Conservation (phyloP, 2,888 invertebrate genomes). For the Mythimna lalbum region DNA sequence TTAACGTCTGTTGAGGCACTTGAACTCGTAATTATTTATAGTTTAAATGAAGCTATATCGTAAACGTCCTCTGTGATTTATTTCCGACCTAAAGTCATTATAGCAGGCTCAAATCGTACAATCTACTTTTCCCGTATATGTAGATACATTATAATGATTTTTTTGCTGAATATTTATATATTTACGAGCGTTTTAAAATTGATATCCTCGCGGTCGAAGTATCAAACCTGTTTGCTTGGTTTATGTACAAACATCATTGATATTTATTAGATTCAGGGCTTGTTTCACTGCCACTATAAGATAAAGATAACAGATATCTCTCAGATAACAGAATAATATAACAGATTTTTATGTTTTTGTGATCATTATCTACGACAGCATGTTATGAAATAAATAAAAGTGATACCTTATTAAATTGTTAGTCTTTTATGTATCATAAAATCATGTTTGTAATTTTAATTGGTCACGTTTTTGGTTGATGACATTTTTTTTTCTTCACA, state of each 20-base stretch:
- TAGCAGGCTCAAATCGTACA: slow-evolving; percentile 58
- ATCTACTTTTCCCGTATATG: slow-evolving; percentile 50
- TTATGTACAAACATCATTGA: slow-evolving; percentile 60
- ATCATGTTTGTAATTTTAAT: slow-evolving; percentile 2
- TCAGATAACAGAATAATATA: slow-evolving; percentile 47
- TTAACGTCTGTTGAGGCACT: slow-evolving; percentile 72
- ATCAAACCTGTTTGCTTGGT: slow-evolving; percentile 59
- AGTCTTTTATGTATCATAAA: slow-evolving; percentile 6
- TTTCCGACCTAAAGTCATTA: slow-evolving; percentile 75
- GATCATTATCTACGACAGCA: slow-evolving; percentile 34
- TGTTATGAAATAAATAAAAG: slow-evolving; percentile 40
- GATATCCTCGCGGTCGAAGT: slow-evolving; percentile 54
- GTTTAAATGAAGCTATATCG: slow-evolving; percentile 83
- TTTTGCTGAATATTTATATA: slow-evolving; percentile 62
- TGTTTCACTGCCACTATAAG: slow-evolving; percentile 57
- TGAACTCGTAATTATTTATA: slow-evolving; percentile 82
- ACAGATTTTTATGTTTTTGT: slow-evolving; percentile 45
- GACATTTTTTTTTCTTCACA: background rate
- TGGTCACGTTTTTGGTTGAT: background rate
- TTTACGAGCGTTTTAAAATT: slow-evolving; percentile 64
- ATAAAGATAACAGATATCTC: slow-evolving; percentile 62
- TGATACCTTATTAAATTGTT: slow-evolving; percentile 31
- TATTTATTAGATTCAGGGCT: slow-evolving; percentile 62
- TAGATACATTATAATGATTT: slow-evolving; percentile 42
- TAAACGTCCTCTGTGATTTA: slow-evolving; percentile 81